A percentile compares a stretch with the other conserved stretches of the same genome.
These are phyloP conservation scores for Colinus virginianus DNA, from an alignment of 2,113 vertebrate genomes.

Conservation along the genomic window DNA sequence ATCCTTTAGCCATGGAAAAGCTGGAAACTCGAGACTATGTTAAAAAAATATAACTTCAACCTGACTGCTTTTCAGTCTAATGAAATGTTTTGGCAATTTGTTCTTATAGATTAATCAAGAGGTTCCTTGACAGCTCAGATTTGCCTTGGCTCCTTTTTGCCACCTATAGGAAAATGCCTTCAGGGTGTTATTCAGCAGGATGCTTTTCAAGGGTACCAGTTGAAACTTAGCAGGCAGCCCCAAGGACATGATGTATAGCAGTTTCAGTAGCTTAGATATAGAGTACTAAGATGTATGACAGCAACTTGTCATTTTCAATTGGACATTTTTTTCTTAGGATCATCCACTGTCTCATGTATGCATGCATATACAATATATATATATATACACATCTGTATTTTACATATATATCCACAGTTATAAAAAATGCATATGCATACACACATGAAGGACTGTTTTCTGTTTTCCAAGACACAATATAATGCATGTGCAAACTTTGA, in stretches of 20 bases:
- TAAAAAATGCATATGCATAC: background rate
- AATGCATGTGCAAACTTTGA: background rate
- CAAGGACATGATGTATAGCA: slow-evolving; percentile 14
- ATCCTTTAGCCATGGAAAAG: background rate
- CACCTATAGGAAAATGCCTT: background rate
- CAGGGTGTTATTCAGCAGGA: background rate
- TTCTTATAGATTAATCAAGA: background rate
- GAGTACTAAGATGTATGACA: background rate
- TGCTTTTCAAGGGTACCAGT: slow-evolving; percentile 8
- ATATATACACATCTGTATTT: background rate
- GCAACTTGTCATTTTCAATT: background rate
- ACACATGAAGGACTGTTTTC: background rate
- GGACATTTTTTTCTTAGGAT: background rate
- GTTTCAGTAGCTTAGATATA: slow-evolving; percentile 18
- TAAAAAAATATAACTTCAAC: background rate
- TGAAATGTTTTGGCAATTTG: slow-evolving; percentile 5
- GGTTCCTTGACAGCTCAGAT: background rate
- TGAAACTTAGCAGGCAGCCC: slow-evolving; percentile 23
- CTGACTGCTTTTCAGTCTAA: background rate
- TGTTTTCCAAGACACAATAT: background rate
- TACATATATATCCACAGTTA: background rate
- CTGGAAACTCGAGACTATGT: background rate
- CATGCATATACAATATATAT: background rate
- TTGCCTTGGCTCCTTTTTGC: background rate
- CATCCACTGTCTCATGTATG: background rate